These are phyloP conservation scores for Chinchilla lanigera DNA, from an alignment of 2,113 vertebrate genomes.

Conservation along the genomic window DNA sequence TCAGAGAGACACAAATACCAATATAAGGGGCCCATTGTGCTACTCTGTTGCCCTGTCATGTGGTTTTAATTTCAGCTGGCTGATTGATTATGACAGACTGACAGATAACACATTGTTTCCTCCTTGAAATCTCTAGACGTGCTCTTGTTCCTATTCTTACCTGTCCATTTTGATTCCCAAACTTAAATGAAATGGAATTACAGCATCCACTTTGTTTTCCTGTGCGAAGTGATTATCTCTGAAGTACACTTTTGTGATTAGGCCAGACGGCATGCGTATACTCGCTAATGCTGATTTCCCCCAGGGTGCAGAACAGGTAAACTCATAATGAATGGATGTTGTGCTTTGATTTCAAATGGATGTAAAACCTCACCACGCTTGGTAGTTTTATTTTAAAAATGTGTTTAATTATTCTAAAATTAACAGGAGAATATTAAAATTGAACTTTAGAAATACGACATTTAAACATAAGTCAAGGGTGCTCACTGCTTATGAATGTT, in stretches of 20 bases:
- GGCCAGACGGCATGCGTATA: conserved; percentile 44
- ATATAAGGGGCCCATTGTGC: conserved; percentile 52
- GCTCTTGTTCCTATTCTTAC: conserved; percentile 68
- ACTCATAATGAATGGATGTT: conserved; percentile 81
- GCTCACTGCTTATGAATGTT: conserved; percentile 77
- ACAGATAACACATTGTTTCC: conserved; percentile 63
- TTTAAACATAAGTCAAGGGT: conserved; percentile 78
- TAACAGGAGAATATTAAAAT: conserved; percentile 80
- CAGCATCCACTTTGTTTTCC: conserved; percentile 80
- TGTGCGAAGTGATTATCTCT: conserved; percentile 78
- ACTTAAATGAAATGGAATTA: conserved; percentile 76
- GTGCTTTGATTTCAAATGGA: conserved; percentile 82
- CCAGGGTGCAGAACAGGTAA: conserved; percentile 75
- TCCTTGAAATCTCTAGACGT: conserved; percentile 56
- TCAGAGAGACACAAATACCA: conserved; percentile 75
- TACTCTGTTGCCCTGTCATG: conserved; percentile 67
- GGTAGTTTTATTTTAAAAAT: conserved; percentile 77
- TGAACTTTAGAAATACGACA: conserved; percentile 81
- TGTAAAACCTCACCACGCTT: conserved; percentile 67
- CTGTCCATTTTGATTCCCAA: conserved; percentile 78
- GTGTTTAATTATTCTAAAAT: conserved; percentile 81
- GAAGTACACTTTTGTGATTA: conserved; percentile 84
- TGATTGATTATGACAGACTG: conserved; percentile 70
- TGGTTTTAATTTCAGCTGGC: conserved; percentile 73
- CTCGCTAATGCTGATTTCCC: conserved; percentile 76